These are phyloP conservation scores for Seriola rivoliana DNA, from an alignment of 2,113 vertebrate genomes.

Conservation along the genomic window DNA sequence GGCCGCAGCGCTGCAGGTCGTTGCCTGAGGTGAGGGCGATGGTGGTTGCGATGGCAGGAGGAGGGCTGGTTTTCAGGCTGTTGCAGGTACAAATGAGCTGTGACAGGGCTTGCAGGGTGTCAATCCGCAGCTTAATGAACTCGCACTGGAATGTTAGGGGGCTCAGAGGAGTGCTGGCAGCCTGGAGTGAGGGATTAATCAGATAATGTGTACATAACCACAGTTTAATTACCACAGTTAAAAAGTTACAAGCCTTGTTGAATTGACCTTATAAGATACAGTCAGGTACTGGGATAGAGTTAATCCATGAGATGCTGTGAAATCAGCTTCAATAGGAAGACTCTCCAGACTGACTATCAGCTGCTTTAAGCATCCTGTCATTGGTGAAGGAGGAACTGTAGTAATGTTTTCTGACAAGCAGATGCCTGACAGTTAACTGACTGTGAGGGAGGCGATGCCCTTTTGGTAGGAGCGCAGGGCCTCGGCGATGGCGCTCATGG, in stretches of 20 bases:
- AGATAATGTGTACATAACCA: constrained; percentile 25
- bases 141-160: constrained; percentile 98
- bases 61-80: constrained; percentile 97
- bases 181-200: constrained; percentile 82
- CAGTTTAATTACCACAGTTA: neutral
- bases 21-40: constrained; percentile 93
- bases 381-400: neutral
- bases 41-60: constrained; percentile 96
- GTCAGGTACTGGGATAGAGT: constrained; percentile 1
- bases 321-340: neutral
- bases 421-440: constrained; percentile 78
- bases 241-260: neutral
- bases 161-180: constrained; percentile 96
- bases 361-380: constrained; percentile 28
- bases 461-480: constrained; percentile 96
- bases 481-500: constrained; percentile 93
- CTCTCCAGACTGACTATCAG: constrained; percentile 9
- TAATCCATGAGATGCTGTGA: constrained; percentile 14
- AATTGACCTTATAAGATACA: constrained; percentile 16
- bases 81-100: constrained; percentile 98
- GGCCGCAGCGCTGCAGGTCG: constrained; percentile 95
- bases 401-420: constrained; percentile 47
- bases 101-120: constrained; percentile 95
- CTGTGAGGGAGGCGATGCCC: constrained; percentile 96
- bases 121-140: constrained; percentile 97